Evolutionary conservation across 2,888 invertebrate genomes (phyloP).

Genomic region (Drosophila picticornis): DNA sequence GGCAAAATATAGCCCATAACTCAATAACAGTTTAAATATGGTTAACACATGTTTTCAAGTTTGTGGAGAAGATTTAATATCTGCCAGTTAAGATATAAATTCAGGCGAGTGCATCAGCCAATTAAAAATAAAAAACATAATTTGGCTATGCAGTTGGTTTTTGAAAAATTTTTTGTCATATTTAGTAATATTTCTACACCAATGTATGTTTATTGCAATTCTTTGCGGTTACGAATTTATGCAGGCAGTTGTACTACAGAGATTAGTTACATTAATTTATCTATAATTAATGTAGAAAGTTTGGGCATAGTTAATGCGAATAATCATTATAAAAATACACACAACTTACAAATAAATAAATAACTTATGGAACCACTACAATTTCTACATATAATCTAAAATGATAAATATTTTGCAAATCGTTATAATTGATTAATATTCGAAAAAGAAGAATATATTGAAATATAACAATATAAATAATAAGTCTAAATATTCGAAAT

Average conservation of each 20-base stretch:
- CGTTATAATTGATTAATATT: not conserved
- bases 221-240: constrained; percentile 67
- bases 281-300: constrained; percentile 29
- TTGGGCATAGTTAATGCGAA: constrained; percentile 27
- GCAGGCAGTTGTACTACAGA: constrained; percentile 34
- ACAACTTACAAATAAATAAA: constrained; percentile 31
- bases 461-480: constrained; percentile 3
- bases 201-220: constrained; percentile 39
- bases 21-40: constrained; percentile 31
- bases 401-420: not conserved
- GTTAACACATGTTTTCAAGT: constrained; percentile 34
- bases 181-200: constrained; percentile 2
- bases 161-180: constrained; percentile 22
- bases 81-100: constrained; percentile 15
- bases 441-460: not conserved
- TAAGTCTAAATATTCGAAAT: constrained; percentile 18
- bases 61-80: constrained; percentile 9
- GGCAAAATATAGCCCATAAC: constrained; percentile 15
- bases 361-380: constrained; percentile 5
- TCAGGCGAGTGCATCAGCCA: constrained; percentile 38
- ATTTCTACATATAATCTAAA: not conserved
- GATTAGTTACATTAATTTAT: constrained; percentile 7
- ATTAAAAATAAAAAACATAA: constrained; percentile 1
- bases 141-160: constrained; percentile 30
- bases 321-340: constrained; percentile 34